These are phyloP conservation scores for Poeciliopsis turrubarensis DNA, from an alignment of 2,113 vertebrate species.

Conservation along the genomic window DNA sequence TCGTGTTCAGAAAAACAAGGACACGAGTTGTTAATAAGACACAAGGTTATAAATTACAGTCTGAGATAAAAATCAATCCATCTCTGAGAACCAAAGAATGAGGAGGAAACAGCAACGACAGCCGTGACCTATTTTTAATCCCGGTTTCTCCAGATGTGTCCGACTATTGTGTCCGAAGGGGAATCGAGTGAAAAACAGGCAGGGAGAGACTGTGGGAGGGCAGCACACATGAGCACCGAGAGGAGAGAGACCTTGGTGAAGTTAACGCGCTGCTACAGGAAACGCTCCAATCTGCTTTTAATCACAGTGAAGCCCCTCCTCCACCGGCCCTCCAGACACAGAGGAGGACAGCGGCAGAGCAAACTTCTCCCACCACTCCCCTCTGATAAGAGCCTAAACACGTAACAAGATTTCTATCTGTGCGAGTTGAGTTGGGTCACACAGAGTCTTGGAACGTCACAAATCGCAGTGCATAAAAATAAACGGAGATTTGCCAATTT, in stretches of 20 bases:
- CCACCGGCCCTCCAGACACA: slow-evolving; percentile 40
- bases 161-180: slow-evolving; percentile 56
- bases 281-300: slow-evolving; percentile 89
- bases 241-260: slow-evolving; percentile 54
- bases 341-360: slow-evolving; percentile 43
- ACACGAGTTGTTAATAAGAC: neutral
- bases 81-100: neutral
- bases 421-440: neutral
- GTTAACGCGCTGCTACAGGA: slow-evolving; percentile 85
- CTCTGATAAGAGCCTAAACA: slow-evolving; percentile 43
- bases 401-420: slow-evolving; percentile 15
- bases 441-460: neutral
- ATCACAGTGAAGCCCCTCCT: slow-evolving; percentile 78
- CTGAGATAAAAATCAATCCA: neutral
- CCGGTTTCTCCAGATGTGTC: slow-evolving; percentile 62
- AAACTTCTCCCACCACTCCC: slow-evolving; percentile 51
- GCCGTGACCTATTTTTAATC: slow-evolving; percentile 51
- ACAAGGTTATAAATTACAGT: neutral
- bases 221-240: slow-evolving; percentile 28
- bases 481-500: neutral
- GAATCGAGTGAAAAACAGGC: slow-evolving; percentile 30
- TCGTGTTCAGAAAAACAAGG: neutral
- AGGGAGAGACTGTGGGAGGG: slow-evolving; percentile 47
- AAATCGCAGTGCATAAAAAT: neutral
- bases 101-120: slow-evolving; percentile 14